Evolutionary conservation across 2,797 vertebrate genomes (phyloP).

Genomic region (Miichthys miiuy): DNA sequence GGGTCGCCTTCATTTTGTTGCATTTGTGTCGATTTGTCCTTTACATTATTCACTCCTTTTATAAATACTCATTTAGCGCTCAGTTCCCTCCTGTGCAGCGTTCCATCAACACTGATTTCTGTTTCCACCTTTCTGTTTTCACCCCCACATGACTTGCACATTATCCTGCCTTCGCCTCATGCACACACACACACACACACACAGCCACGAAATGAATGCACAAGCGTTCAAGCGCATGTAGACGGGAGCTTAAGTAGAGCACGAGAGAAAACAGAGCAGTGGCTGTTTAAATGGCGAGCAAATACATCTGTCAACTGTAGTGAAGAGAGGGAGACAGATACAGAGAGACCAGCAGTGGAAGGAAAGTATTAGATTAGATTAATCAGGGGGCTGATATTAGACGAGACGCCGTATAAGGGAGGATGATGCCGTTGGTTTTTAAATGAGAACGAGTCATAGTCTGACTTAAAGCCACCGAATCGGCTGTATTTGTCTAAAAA

Average conservation of each 20-base stretch:
- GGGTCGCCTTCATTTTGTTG: constrained; percentile 32
- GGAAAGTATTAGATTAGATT: constrained; percentile 38
- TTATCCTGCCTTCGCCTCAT: no score
- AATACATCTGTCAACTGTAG: constrained; percentile 38
- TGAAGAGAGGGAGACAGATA: constrained; percentile 7
- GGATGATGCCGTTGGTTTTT: background rate
- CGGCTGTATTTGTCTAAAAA: background rate
- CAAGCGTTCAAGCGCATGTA: constrained; percentile 40
- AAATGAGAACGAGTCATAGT: background rate
- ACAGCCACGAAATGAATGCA: background rate
- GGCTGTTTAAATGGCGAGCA: constrained; percentile 53
- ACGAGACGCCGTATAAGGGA: background rate
- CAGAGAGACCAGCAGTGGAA: background rate
- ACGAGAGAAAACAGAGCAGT: constrained; percentile 41
- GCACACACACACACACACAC: background rate
- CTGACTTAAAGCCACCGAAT: background rate
- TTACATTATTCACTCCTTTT: constrained; percentile 56
- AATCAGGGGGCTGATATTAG: constrained; percentile 26
- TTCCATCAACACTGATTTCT: constrained; percentile 40
- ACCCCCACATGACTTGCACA: constrained; percentile 9
- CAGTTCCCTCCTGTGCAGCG: background rate
- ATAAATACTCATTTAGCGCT: constrained; percentile 54
- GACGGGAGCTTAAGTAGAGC: constrained; percentile 60
- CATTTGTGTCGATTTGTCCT: constrained; percentile 54
- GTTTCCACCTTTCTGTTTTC: constrained; percentile 6